phyloP scores from a whole-genome alignment of 2,888 invertebrate genomes.

The Cheilosia vernalis region DNA sequence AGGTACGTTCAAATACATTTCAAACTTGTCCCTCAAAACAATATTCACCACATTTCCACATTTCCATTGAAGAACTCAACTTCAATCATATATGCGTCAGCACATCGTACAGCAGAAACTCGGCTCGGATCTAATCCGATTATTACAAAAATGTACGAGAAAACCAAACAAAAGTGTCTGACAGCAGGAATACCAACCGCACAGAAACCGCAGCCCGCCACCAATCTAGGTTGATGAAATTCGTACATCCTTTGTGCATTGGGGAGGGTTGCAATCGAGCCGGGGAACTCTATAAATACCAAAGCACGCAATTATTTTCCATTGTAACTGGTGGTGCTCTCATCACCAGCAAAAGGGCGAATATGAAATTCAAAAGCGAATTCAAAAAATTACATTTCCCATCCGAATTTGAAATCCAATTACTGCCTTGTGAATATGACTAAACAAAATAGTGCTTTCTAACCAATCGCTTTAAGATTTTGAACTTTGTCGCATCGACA shows the following conservation, averaged over 20 bases:
- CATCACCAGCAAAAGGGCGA: conserved; percentile 41
- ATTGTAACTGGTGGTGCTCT: conserved; percentile 37
- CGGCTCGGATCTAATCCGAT: conserved; percentile 58
- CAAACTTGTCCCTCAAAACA: not conserved
- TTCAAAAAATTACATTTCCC: not conserved
- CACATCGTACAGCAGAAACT: conserved; percentile 6
- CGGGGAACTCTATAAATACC: conserved; percentile 71
- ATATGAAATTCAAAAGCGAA: not conserved
- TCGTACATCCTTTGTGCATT: conserved; percentile 57
- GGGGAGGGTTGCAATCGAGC: conserved; percentile 23
- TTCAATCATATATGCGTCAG: conserved; percentile 26
- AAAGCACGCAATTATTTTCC: conserved; percentile 73
- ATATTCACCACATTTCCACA: conserved; percentile 22
- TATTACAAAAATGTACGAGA: conserved; percentile 31
- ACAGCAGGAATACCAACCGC: conserved; percentile 26
- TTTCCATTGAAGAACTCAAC: not conserved
- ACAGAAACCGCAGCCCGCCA: conserved; percentile 62
- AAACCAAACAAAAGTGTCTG: conserved; percentile 39
- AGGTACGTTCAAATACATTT: not conserved
- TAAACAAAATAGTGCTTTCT: not conserved
- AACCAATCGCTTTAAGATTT: conserved; percentile 29
- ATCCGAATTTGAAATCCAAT: conserved; percentile 41
- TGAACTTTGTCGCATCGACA: conserved; percentile 10
- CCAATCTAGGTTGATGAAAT: conserved; percentile 69
- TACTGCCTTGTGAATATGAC: conserved; percentile 11